Evolutionary conservation across 1,140 invertebrate genomes (phyloP).

Genomic region (Trichoplusia ni): DNA sequence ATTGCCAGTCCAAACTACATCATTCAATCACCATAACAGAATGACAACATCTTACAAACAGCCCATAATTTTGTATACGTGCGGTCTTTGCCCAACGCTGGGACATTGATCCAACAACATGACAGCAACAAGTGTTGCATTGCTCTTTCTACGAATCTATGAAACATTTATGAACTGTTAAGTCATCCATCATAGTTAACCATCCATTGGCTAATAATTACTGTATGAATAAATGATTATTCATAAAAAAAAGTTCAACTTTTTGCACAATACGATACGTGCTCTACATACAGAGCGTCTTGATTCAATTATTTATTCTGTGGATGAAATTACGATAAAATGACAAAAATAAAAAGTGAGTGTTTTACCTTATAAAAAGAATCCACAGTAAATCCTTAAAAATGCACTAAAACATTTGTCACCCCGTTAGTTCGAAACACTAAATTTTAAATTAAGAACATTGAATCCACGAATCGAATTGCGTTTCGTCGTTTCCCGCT

Average conservation of each 20-base stretch:
- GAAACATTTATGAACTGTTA: constrained; percentile 11
- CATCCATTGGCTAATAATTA: constrained; percentile 2
- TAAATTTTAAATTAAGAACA: constrained; percentile 46
- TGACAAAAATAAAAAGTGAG: constrained; percentile 16
- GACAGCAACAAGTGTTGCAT: no score
- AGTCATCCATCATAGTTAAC: background rate
- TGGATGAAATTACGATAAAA: no score
- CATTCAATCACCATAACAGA: no score
- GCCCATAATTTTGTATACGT: no score
- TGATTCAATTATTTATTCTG: no score
- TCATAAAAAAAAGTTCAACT: background rate
- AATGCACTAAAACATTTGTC: constrained; percentile 48
- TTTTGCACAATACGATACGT: background rate
- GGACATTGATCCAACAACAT: background rate
- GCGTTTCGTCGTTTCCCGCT: constrained; percentile 50
- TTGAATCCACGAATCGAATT: constrained; percentile 45
- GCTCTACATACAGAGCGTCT: background rate
- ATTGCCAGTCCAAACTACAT: no score
- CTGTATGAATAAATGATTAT: constrained; percentile 6
- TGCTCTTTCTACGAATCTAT: constrained; percentile 21
- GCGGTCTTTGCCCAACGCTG: constrained; percentile 13
- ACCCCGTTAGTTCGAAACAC: constrained; percentile 54
- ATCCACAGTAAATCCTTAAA: constrained; percentile 56
- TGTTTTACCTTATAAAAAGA: constrained; percentile 57
- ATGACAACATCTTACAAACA: no score